Percentiles rank a stretch among this genome's conserved stretches.
phyloP scores from a whole-genome alignment of 2,888 invertebrate genomes.

The Lepidochitona cinerea region DNA sequence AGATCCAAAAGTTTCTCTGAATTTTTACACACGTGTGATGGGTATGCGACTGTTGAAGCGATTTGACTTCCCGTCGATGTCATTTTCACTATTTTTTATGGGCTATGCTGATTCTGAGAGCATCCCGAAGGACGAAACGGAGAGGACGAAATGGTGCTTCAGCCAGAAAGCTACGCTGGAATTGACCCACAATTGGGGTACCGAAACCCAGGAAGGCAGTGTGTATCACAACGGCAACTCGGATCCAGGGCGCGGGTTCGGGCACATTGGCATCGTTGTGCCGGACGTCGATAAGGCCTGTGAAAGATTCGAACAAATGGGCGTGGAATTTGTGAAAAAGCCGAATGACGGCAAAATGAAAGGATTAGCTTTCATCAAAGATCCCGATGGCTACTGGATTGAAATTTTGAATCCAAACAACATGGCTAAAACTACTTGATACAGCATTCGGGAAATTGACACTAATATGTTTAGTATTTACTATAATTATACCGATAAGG shows the following conservation, averaged over 20 bases:
- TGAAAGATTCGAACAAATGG: constrained; percentile 86
- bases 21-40: constrained; percentile 91
- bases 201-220: constrained; percentile 81
- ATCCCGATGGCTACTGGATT: constrained; percentile 98
- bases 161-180: constrained; percentile 89
- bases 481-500: too few relatives aligned
- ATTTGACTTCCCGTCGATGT: constrained; percentile 88
- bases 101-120: constrained; percentile 86
- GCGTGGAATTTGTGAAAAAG: constrained; percentile 90
- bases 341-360: constrained; percentile 93
- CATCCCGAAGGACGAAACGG: constrained; percentile 80
- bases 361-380: constrained; percentile 93
- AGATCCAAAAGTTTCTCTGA: constrained; percentile 87
- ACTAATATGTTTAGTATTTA: too few relatives aligned
- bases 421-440: background rate
- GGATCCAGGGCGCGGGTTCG: constrained; percentile 91
- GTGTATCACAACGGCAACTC: constrained; percentile 91
- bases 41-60: constrained; percentile 93
- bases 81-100: constrained; percentile 93
- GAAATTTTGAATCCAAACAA: constrained; percentile 80
- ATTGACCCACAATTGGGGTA: constrained; percentile 96
- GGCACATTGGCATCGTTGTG: constrained; percentile 93
- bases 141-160: constrained; percentile 84
- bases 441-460: too few relatives aligned
- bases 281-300: constrained; percentile 91